phyloP scores from a whole-genome alignment of 1,140 invertebrate genomes.

The Hestina assimilis region DNA sequence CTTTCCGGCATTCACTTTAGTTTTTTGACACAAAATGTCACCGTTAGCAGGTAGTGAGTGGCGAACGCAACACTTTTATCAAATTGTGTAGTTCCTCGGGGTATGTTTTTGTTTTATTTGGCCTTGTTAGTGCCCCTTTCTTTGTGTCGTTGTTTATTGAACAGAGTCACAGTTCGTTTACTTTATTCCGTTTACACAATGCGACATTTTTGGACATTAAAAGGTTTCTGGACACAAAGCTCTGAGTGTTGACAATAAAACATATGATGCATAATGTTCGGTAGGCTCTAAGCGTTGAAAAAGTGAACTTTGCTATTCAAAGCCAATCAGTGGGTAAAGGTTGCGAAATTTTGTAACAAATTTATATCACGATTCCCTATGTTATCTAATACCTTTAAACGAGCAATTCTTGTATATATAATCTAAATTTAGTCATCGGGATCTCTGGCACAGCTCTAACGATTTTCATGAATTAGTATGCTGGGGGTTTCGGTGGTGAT shows the following conservation, averaged over 20 bases:
- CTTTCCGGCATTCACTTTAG: too few relatives aligned
- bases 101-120: conserved; percentile 11
- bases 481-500: too few relatives aligned
- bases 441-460: too few relatives aligned
- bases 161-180: conserved; percentile 30
- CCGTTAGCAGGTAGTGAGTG: too few relatives aligned
- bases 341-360: conserved; percentile 5
- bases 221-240: conserved; percentile 13
- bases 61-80: neutral
- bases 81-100: conserved; percentile 1
- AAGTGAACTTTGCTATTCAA: conserved; percentile 33
- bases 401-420: too few relatives aligned
- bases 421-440: too few relatives aligned
- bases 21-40: too few relatives aligned
- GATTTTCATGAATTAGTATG: too few relatives aligned
- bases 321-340: conserved; percentile 20
- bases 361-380: conserved; percentile 12
- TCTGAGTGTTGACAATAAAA: conserved; percentile 3
- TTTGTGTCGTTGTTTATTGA: conserved; percentile 12
- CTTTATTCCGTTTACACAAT: conserved; percentile 29
- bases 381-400: conserved; percentile 14
- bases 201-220: conserved; percentile 22
- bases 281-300: conserved; percentile 9
- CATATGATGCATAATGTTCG: conserved; percentile 5
- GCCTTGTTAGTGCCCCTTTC: conserved; percentile 13